Conservation (phyloP, 2,797 vertebrate genomes). For the Silurus aristotelis region DNA sequence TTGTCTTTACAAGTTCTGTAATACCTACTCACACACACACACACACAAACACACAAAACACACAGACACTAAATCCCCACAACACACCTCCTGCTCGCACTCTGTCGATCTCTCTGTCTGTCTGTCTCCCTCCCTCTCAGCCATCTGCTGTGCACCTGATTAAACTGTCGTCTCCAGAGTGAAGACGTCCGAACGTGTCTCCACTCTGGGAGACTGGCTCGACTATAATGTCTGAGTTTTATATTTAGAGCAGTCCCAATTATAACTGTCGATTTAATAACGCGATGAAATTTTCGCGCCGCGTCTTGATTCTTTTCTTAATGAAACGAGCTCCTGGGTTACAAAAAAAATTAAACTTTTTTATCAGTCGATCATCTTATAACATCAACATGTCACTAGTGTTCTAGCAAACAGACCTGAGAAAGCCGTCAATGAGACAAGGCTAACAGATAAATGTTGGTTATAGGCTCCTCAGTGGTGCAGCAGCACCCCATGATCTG, state of each 20-base stretch:
- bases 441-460: too few species aligned
- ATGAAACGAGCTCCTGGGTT: not conserved
- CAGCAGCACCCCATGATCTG: not conserved
- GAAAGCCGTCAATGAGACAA: too few species aligned
- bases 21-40: not conserved
- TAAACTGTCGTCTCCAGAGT: constrained; percentile 26
- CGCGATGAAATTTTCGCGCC: not conserved
- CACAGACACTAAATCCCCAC: not conserved
- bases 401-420: not conserved
- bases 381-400: not conserved
- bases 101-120: constrained; percentile 1
- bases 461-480: not conserved
- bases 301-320: not conserved
- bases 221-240: constrained; percentile 8
- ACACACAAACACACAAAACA: not conserved
- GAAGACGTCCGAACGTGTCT: constrained; percentile 29
- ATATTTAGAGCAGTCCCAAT: constrained; percentile 14
- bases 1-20: too few species aligned
- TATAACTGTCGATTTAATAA: not conserved
- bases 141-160: constrained; percentile 26
- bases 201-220: not conserved
- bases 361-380: not conserved
- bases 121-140: not conserved
- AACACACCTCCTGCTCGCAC: not conserved
- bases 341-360: constrained; percentile 10